Base-by-base conservation (phyloP, 2,113 vertebrate species). In the Tretioscincus oriximinensis region DNA sequence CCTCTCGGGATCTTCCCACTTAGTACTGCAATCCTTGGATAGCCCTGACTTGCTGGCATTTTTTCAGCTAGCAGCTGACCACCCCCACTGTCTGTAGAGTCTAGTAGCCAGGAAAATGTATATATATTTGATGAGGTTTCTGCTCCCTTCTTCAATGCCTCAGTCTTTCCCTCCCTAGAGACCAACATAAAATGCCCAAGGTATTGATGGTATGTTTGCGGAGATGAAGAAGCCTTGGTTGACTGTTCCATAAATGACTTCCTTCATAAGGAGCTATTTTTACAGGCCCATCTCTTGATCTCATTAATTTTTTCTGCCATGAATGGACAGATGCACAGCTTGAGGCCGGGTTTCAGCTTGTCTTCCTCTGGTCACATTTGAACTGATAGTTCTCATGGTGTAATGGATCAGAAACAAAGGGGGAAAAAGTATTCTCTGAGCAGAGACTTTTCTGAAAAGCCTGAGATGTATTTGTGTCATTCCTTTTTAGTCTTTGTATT, bases 221-320 rank as follows among this genome's bases (percentile, higher is more conserved):
- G 65, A 67, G 20, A 28, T 31, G 45, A 63, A 76, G 6, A 11
- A 21, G 31, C 73, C 45, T 31, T 20, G 29, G 76, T 21, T 16
- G 47, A 28, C 47, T 67, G 5, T 54, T 54, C 65, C 65, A 24
- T 51, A 51, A 78, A 78, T 16, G 47, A 78, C 26, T 35, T 24
- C 64, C 76, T 78, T 78, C 76, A 78, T 68, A 31, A 26, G 45
- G 31, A 67, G 45, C 45, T 67, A 26, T 78, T 68, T 77, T 54
- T 54, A 54, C 16, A 31, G 28, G 9, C 65, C 47, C 9, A 31
- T 54, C 76, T 68, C 68, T 35, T 31, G n/a, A 67, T 66, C 26
- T 45, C 35, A 51, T 67, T 63, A 24, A 21, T 77, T 51, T 77
- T 20, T 67, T 54, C 64, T 22, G 14, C 9, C 76, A 31, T 16